Conservation (phyloP, 2,797 vertebrate genomes). For the Gallinago nigripennis region DNA sequence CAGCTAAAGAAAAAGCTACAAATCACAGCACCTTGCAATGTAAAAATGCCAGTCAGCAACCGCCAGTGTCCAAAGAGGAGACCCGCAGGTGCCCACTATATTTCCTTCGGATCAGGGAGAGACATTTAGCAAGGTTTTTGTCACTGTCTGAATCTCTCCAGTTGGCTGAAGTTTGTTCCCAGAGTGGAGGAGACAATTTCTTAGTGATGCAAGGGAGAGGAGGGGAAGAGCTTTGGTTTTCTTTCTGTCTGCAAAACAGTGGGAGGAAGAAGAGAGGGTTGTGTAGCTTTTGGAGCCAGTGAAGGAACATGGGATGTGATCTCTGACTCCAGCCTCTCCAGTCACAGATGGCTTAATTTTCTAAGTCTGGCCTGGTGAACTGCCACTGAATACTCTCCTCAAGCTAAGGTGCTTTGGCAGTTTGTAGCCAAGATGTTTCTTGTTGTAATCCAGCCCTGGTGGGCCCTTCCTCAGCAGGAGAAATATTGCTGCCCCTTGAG, state of each 20-base stretch:
- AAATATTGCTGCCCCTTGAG: background rate
- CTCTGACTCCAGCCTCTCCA: background rate
- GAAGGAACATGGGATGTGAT: background rate
- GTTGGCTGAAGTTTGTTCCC: background rate
- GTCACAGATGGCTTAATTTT: background rate
- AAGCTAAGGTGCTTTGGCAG: background rate
- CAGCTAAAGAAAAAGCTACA: background rate
- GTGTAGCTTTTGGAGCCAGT: background rate
- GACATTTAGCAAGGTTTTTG: background rate
- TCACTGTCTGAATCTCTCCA: background rate
- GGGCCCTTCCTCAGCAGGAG: background rate
- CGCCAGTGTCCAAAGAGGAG: background rate
- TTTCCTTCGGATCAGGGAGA: fast-evolving
- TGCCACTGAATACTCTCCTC: background rate
- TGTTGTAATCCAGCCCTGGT: background rate
- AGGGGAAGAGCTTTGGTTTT: background rate
- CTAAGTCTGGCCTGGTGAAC: background rate
- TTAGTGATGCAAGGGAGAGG: background rate
- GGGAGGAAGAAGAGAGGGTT: background rate
- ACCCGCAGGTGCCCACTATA: fast-evolving
- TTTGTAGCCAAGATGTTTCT: background rate
- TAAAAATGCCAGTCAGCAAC: background rate
- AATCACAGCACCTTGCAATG: background rate
- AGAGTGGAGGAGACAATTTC: background rate
- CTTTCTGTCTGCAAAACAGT: background rate